Evolutionary conservation across 2,797 vertebrate species (phyloP).

Genomic region (Microhierax caerulescens): DNA sequence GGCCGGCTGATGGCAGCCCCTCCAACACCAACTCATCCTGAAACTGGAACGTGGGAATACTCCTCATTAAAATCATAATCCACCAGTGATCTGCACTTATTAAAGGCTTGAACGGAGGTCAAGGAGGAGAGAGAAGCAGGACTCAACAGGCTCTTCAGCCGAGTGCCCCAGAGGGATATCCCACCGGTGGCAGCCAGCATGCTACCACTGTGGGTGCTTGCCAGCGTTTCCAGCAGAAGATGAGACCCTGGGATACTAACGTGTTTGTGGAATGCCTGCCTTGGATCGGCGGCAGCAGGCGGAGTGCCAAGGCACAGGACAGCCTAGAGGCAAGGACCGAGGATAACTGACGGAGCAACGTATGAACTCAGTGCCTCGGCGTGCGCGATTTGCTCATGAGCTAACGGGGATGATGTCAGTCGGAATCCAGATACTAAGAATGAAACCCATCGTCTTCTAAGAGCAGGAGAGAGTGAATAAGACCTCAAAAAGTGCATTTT

Average conservation of each 20-base stretch:
- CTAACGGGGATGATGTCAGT: neutral
- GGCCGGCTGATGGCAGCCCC: neutral
- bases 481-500: neutral
- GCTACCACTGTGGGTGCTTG: accelerated
- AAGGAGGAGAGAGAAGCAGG: neutral
- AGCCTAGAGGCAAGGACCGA: neutral
- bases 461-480: neutral
- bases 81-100: neutral
- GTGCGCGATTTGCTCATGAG: neutral
- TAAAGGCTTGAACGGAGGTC: neutral
- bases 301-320: neutral
- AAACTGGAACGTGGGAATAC: neutral
- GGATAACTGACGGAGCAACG: neutral
- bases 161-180: neutral
- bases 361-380: neutral
- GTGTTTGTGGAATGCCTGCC: neutral
- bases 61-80: neutral
- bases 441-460: neutral
- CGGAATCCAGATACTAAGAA: neutral
- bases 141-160: neutral
- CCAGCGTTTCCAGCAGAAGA: neutral
- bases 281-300: neutral
- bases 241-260: neutral
- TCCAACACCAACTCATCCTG: neutral
- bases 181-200: accelerated